These are phyloP conservation scores for Stenopsyche tienmushanensis DNA, from an alignment of 1,140 invertebrate species.

Conservation along the genomic window DNA sequence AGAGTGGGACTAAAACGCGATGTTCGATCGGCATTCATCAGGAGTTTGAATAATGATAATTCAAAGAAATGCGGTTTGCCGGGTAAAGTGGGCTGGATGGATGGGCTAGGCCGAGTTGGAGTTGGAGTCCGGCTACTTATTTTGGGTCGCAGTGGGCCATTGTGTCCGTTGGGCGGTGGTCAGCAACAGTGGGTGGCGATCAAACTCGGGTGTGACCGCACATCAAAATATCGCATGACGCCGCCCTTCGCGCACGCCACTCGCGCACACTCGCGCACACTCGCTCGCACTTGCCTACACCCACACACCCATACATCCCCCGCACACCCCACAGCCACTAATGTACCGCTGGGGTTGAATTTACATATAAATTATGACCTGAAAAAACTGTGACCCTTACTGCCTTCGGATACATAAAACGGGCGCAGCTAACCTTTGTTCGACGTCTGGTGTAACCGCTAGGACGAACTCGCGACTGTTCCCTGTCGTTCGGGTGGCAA, in stretches of 20 bases:
- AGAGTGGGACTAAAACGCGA: no score
- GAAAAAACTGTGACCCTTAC: not conserved
- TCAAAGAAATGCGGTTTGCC: no score
- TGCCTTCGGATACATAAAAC: no score
- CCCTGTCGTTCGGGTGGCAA: no score
- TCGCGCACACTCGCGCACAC: not conserved
- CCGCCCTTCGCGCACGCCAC: not conserved
- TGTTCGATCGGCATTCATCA: no score
- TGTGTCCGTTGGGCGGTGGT: constrained; percentile 14
- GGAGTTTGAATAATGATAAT: no score
- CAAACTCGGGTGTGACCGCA: constrained; percentile 23
- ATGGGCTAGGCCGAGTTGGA: not conserved
- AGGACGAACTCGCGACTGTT: no score
- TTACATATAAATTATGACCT: constrained; percentile 27
- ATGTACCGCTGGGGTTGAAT: constrained; percentile 19
- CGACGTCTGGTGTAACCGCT: no score
- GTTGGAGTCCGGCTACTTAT: not conserved
- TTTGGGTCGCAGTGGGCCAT: not conserved
- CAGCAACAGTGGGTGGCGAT: constrained; percentile 18
- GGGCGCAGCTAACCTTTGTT: no score
- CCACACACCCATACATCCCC: not conserved
- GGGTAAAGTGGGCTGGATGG: no score
- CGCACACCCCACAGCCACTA: no score
- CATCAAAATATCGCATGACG: constrained; percentile 23
- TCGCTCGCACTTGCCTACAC: not conserved